Base-by-base conservation (phyloP, 2,113 vertebrate species). In the Ammospiza nelsoni region DNA sequence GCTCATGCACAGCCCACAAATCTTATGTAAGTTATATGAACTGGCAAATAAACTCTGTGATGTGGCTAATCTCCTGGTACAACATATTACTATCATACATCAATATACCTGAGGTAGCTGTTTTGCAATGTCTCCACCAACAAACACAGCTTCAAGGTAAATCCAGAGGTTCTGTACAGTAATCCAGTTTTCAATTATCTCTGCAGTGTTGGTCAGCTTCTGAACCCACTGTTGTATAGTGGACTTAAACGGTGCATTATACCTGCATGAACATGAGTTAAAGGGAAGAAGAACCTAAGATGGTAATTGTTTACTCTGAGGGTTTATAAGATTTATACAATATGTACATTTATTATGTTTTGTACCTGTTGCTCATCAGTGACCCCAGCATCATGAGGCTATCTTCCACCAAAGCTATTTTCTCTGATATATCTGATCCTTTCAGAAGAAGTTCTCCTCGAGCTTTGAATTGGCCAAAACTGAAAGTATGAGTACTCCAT, bases 81-180 rank as follows among this genome's bases (percentile, higher is more conserved):
- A 84, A 49, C 29, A 24, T 48, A 37, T 12, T 52, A 20, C 28
- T 72, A 66, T 5, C 39, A 43, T 16, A 63, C 46, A 44, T 48
- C 48, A 78, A 27, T 68, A 43, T 71, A 98, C 98, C 97, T 99
- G 98, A 44, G 98, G 98, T 25, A 99, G 97, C 65, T 99, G 98
- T 75, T 98, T 99, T 80, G 98, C 98, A 84, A 99, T 99, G 91
- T 99, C 98, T 93, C 98, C 98, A 41, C 98, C 98, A 87, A 99
- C 98, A 93, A 99, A 99, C 67, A 99, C 98, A 21, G 98, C 98
- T 97, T 99, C 98, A 68, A 99, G 97, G 89, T 99, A 99, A 96
- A 99, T 98, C 98, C 98, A 99, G 37, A 99, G 98, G 95, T 99
- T 99, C 72, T 99, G 98, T 31, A 99, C 98, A 9, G 94, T 98